A percentile compares a stretch with the other conserved stretches of the same genome.
These are phyloP conservation scores for Pelecanoides urinatrix DNA, from an alignment of 2,113 vertebrate genomes.

Conservation along the genomic window DNA sequence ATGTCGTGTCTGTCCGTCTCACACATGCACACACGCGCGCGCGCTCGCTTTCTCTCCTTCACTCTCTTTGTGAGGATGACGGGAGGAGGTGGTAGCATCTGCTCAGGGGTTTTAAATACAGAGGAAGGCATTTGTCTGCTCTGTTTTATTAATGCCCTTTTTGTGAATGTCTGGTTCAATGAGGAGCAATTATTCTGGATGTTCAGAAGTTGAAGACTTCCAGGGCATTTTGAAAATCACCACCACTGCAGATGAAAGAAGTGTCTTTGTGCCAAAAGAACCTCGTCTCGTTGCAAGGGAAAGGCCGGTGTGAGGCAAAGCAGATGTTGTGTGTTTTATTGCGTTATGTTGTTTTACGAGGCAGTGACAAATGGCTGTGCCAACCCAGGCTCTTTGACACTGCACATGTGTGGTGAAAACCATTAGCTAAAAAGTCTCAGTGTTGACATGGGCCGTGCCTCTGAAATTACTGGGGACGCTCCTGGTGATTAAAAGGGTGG, in stretches of 20 bases:
- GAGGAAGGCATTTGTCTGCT: not conserved
- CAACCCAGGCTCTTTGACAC: not conserved
- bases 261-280: not conserved
- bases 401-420: not conserved
- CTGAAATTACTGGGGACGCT: not conserved
- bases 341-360: rapidly evolving
- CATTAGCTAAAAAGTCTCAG: not conserved
- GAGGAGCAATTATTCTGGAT: not conserved
- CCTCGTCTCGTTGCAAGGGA: not conserved
- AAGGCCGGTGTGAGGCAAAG: not conserved
- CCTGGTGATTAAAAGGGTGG: not conserved
- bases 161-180: not conserved
- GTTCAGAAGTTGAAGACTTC: not conserved
- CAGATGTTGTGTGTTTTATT: not conserved
- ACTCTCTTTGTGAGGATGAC: not conserved
- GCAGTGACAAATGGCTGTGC: not conserved
- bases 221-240: no score
- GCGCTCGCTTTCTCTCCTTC: no score
- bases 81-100: not conserved
- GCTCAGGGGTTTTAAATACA: not conserved
- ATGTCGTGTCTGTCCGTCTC: not conserved
- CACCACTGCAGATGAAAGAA: not conserved
- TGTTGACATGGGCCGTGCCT: not conserved
- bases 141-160: not conserved
- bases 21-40: rapidly evolving